phyloP scores from a whole-genome alignment of 2,113 vertebrate genomes.

The Rallus limicola region DNA sequence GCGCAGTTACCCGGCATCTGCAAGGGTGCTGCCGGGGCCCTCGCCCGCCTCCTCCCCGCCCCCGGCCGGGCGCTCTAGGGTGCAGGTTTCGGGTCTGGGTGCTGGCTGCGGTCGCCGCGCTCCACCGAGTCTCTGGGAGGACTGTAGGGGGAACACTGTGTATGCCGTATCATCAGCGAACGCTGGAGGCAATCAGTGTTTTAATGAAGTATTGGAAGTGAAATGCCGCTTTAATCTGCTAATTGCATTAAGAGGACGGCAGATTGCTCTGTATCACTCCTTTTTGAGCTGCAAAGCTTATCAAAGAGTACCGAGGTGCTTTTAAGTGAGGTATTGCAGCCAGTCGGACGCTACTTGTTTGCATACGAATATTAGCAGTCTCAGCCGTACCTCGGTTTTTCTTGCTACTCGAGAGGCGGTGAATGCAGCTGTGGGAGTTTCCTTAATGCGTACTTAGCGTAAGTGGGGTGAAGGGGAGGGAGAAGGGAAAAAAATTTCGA shows the following conservation, averaged over 20 bases:
- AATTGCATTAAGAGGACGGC: slow-evolving; percentile 49
- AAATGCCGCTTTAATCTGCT: slow-evolving; percentile 58
- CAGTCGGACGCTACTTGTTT: slow-evolving; percentile 19
- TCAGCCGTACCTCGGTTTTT: background rate
- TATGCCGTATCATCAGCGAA: background rate
- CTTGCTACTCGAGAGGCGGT: background rate
- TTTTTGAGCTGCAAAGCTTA: slow-evolving; percentile 35
- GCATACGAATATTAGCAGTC: slow-evolving; percentile 22
- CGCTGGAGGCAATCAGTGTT: background rate
- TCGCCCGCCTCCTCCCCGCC: no score
- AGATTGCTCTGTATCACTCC: slow-evolving; percentile 4
- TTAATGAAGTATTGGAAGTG: slow-evolving; percentile 33
- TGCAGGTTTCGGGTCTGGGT: background rate
- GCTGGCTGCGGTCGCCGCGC: background rate
- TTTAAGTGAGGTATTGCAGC: slow-evolving; percentile 22
- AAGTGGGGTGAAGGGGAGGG: background rate
- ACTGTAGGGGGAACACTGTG: slow-evolving; percentile 46
- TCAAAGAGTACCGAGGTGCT: slow-evolving; percentile 19
- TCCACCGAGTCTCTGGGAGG: background rate
- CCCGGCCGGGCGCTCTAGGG: background rate
- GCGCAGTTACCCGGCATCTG: background rate
- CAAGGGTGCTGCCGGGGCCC: no score
- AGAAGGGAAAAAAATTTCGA: background rate
- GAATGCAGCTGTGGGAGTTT: slow-evolving; percentile 27
- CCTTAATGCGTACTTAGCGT: background rate